Conservation (phyloP, 2,113 vertebrate genomes). For the Antechinus flavipes region DNA sequence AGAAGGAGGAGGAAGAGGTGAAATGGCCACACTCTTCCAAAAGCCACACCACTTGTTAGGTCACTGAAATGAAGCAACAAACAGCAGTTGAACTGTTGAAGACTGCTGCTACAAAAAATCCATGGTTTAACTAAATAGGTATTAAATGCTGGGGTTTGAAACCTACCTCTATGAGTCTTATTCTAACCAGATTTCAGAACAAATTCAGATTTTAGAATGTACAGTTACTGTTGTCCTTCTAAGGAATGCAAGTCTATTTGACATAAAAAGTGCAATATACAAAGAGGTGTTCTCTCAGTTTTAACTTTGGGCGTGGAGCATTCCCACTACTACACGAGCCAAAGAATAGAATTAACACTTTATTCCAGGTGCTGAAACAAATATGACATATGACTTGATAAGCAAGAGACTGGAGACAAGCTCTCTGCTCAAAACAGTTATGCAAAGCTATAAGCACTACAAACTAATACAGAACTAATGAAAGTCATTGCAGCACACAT, state of each 20-base stretch:
- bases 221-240: background rate
- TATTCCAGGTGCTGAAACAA: background rate
- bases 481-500: background rate
- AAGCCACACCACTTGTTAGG: rapidly evolving
- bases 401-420: constrained; percentile 63
- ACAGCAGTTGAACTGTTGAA: background rate
- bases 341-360: constrained; percentile 49
- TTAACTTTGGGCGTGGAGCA: background rate
- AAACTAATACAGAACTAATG: constrained; percentile 64
- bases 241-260: background rate
- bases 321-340: constrained; percentile 30
- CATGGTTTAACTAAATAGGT: background rate
- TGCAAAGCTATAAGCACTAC: constrained; percentile 66
- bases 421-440: constrained; percentile 64
- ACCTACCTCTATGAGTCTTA: rapidly evolving
- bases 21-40: background rate
- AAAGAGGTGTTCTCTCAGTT: background rate
- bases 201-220: background rate
- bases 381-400: constrained; percentile 67
- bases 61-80: background rate
- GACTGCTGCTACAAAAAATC: background rate
- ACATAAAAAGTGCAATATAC: background rate
- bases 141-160: background rate
- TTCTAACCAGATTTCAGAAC: background rate
- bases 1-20: background rate